Evolutionary conservation across 2,888 invertebrate genomes (phyloP).

Genomic region (Drosophila siamana): DNA sequence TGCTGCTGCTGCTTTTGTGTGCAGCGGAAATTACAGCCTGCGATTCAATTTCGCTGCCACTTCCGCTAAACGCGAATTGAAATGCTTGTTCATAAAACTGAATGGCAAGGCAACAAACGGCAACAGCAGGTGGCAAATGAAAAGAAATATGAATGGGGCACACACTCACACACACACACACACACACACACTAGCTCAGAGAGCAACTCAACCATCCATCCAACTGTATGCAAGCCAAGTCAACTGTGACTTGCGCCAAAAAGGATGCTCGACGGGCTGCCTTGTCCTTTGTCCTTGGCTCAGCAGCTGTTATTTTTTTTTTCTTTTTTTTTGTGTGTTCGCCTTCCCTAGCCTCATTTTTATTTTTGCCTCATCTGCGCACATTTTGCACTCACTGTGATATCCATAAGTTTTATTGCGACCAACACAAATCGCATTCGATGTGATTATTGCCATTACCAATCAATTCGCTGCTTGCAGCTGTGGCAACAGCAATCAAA

Average conservation of each 20-base stretch:
- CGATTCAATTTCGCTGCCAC: constrained; percentile 78
- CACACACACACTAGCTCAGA: constrained; percentile 14
- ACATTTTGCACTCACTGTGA: constrained; percentile 15
- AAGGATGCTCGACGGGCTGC: constrained; percentile 43
- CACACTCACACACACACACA: constrained; percentile 17
- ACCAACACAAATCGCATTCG: constrained; percentile 8
- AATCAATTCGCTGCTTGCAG: no score
- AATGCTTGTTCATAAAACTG: constrained; percentile 65
- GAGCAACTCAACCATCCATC: constrained; percentile 45
- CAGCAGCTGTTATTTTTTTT: constrained; percentile 4
- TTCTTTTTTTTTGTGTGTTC: background rate
- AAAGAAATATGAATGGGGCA: constrained; percentile 53
- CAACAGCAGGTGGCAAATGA: constrained; percentile 56
- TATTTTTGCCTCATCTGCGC: background rate
- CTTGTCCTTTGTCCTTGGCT: constrained; percentile 34
- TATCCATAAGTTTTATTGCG: constrained; percentile 26
- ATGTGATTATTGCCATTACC: constrained; percentile 1
- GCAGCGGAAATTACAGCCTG: constrained; percentile 79
- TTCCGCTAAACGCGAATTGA: constrained; percentile 74
- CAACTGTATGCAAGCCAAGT: constrained; percentile 59
- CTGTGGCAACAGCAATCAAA: no score
- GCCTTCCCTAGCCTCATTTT: no score
- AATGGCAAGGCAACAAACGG: constrained; percentile 52
- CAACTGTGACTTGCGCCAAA: constrained; percentile 59
- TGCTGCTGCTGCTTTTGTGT: constrained; percentile 52